Evolutionary conservation across 2,797 vertebrate genomes (phyloP).

Genomic region (Channa striata): DNA sequence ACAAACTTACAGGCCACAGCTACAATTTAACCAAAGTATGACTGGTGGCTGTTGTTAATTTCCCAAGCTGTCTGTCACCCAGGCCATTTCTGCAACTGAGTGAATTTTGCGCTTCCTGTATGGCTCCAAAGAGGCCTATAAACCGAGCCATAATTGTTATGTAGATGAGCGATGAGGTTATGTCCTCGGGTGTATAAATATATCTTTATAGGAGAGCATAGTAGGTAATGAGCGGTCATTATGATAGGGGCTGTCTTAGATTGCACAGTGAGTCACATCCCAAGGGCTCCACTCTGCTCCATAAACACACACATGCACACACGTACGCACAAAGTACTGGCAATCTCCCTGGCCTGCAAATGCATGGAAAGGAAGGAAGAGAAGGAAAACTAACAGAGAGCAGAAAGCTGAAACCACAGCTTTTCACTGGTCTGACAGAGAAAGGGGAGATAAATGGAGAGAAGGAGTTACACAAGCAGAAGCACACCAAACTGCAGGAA

Average conservation of each 20-base stretch:
- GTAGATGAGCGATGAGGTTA: slow-evolving; percentile 75
- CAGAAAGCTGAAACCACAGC: slow-evolving; percentile 71
- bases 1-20: slow-evolving; percentile 45
- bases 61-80: slow-evolving; percentile 68
- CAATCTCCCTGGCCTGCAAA: slow-evolving; percentile 50
- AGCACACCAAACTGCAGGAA: slow-evolving; percentile 71
- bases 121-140: slow-evolving; percentile 69
- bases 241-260: slow-evolving; percentile 72
- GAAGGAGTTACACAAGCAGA: slow-evolving; percentile 15
- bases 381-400: slow-evolving; percentile 63
- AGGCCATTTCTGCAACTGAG: slow-evolving; percentile 62
- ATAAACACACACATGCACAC: slow-evolving; percentile 43
- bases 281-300: slow-evolving; percentile 31
- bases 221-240: slow-evolving; percentile 79
- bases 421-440: slow-evolving; percentile 59
- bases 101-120: slow-evolving; percentile 66
- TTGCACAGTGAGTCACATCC: slow-evolving; percentile 70
- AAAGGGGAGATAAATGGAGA: slow-evolving; percentile 41
- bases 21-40: slow-evolving; percentile 48
- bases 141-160: slow-evolving; percentile 77
- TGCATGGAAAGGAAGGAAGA: slow-evolving; percentile 36
- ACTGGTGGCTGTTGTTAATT: slow-evolving; percentile 60
- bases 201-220: slow-evolving; percentile 79
- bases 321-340: slow-evolving; percentile 32
- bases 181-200: slow-evolving; percentile 77